A percentile compares a stretch with the other conserved stretches of the same genome.
phyloP scores from a whole-genome alignment of 2,797 vertebrate species.

The Poeciliopsis infans region DNA sequence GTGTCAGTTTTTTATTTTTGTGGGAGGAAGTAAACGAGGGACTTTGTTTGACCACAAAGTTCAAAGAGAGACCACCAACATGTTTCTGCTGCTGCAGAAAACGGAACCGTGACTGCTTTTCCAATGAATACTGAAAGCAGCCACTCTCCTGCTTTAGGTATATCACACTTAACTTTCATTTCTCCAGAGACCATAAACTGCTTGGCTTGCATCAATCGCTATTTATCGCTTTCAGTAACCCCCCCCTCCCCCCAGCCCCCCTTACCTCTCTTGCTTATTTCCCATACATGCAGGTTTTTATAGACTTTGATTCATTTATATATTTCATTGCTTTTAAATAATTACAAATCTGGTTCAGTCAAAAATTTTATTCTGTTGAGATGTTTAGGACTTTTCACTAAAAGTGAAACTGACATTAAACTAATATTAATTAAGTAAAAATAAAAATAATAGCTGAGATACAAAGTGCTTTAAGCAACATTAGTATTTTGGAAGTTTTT shows the following conservation, averaged over 20 bases:
- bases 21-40: background rate
- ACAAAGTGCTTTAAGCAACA: background rate
- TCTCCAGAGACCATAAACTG: background rate
- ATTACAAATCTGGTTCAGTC: background rate
- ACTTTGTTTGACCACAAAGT: background rate
- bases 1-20: background rate
- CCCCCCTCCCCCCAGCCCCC: too few species aligned
- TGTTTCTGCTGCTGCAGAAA: background rate
- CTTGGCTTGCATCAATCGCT: background rate
- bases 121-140: background rate
- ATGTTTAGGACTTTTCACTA: background rate
- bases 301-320: background rate
- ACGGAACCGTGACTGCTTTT: background rate
- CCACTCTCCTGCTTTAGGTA: background rate
- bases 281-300: background rate
- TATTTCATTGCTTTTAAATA: background rate
- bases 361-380: background rate
- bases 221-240: background rate
- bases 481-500: background rate
- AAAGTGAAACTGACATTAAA: background rate
- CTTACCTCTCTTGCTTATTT: background rate
- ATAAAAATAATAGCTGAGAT: background rate
- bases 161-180: slow-evolving; percentile 16
- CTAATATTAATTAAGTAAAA: background rate
- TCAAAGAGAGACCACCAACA: slow-evolving; percentile 11